Base-by-base conservation (phyloP, 2,888 invertebrate genomes). In the Muscina levida region DNA sequence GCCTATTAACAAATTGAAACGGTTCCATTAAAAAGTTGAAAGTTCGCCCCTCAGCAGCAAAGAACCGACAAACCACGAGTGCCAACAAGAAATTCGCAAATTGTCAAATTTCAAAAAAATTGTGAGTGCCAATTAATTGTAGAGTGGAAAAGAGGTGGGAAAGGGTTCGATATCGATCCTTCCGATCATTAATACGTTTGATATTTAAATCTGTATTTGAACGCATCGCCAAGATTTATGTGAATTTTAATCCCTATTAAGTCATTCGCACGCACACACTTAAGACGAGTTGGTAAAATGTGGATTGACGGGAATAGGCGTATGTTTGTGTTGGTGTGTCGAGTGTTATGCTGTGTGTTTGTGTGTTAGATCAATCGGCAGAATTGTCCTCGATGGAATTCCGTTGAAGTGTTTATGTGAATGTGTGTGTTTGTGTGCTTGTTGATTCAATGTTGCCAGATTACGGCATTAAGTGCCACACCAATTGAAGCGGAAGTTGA, bases 11-110 rank as follows among this genome's bases (percentile, higher is more conserved):
- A 66, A 71, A 53, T n/a, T 31, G 15, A 48, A 75, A 79, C 76
- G 68, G 75, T 72, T 80, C 22, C 68, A 56, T 74, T n/a, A n/a
- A n/a, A n/a, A n/a, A n/a, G n/a, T n/a, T n/a, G n/a, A n/a, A n/a
- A n/a, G n/a, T 77, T 74, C 67, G 74, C 76, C 72, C 75, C 51
- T 75, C 67, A 67, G 67, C 62, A 68, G 62, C 26, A 59, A 44
- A 26, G 15, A 46, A 57, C 6, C 11, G 48, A 39, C 44, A n/a
- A 57, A 42, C 15, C 4, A 11, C 42, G 42, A 2, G n/a, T 66
- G 10, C 13, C 19, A 62, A 72, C 13, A 62, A 66, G 17, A 37
- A 79, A 67, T 46, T 51, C 37, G 17, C 8, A 53, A 22, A 46
- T 4, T n/a, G n/a, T n/a, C n/a, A 53, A 22, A 53, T 17, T 67